phyloP scores from a whole-genome alignment of 2,888 invertebrate genomes.

The Octonoba sinensis region DNA sequence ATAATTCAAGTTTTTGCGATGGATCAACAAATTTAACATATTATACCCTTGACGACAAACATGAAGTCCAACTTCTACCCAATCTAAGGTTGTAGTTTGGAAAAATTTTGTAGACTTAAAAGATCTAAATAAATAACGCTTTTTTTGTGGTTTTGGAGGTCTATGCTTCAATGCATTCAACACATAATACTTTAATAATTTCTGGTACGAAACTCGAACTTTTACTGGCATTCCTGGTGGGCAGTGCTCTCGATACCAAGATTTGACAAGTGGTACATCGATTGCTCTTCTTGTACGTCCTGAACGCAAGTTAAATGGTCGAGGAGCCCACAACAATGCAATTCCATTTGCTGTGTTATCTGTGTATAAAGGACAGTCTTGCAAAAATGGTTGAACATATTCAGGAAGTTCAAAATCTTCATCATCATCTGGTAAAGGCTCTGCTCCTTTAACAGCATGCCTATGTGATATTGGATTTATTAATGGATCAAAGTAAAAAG shows the following conservation, averaged over 20 bases:
- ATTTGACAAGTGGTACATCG: slow-evolving; percentile 96
- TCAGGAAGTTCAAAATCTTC: slow-evolving; percentile 94
- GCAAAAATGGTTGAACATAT: slow-evolving; percentile 90
- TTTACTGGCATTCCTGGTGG: slow-evolving; percentile 96
- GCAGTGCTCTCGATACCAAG: slow-evolving; percentile 91
- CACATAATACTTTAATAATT: slow-evolving; percentile 97
- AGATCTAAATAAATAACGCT: slow-evolving; percentile 95
- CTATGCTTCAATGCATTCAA: slow-evolving; percentile 97
- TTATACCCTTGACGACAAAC: slow-evolving; percentile 99
- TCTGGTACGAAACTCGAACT: slow-evolving; percentile 99
- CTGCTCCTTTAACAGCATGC: slow-evolving; percentile 80
- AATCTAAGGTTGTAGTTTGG: slow-evolving; percentile 98
- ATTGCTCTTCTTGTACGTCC: slow-evolving; percentile 93
- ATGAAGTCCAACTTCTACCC: slow-evolving; percentile 99
- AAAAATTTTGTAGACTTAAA: slow-evolving; percentile 99
- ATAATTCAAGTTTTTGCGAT: slow-evolving; percentile 99
- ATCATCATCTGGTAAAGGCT: slow-evolving; percentile 92
- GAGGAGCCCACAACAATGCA: slow-evolving; percentile 95
- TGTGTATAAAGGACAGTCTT: slow-evolving; percentile 95
- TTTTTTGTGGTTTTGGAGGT: slow-evolving; percentile 98
- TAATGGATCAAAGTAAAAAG: slow-evolving; percentile 99
- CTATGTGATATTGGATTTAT: slow-evolving; percentile 99
- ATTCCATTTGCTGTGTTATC: slow-evolving; percentile 99
- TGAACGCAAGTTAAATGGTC: slow-evolving; percentile 97
- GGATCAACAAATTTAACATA: slow-evolving; percentile 98